Percentiles rank a stretch among this genome's conserved stretches.
Evolutionary conservation across 1,140 invertebrate genomes (phyloP).

Genomic region (Drosophila malerkotliana): DNA sequence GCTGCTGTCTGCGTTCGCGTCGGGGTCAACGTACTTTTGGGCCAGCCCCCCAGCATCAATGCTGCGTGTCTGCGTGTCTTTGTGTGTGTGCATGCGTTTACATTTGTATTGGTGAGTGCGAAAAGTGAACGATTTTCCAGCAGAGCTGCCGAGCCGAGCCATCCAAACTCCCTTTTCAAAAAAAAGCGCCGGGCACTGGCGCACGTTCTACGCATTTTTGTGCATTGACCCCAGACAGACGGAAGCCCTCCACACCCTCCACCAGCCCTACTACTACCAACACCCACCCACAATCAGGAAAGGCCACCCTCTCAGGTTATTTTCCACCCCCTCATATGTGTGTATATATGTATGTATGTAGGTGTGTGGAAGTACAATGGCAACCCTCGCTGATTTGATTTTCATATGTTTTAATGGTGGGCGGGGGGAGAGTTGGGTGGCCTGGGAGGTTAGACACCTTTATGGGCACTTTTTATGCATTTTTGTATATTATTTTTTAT

Average conservation of each 20-base stretch:
- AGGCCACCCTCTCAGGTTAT: background rate
- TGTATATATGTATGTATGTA: background rate
- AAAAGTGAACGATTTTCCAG: slow-evolving; percentile 57
- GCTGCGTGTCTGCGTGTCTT: background rate
- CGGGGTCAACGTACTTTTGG: slow-evolving; percentile 70
- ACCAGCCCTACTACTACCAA: too few relatives aligned
- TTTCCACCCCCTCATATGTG: slow-evolving; percentile 19
- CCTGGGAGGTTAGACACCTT: slow-evolving; percentile 31
- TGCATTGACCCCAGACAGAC: slow-evolving; percentile 72
- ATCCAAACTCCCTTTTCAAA: slow-evolving; percentile 16
- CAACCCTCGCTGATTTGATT: slow-evolving; percentile 74
- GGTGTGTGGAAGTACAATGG: slow-evolving; percentile 48
- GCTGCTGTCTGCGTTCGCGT: slow-evolving; percentile 30
- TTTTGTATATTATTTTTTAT: slow-evolving; percentile 47
- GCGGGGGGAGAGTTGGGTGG: background rate
- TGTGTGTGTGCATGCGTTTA: slow-evolving; percentile 2
- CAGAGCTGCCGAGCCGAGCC: slow-evolving; percentile 14
- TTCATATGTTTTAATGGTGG: slow-evolving; percentile 46
- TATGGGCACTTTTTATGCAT: slow-evolving; percentile 51
- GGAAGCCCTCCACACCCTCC: slow-evolving; percentile 16
- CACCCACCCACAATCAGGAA: too few relatives aligned
- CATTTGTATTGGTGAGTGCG: slow-evolving; percentile 35
- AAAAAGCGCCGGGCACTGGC: slow-evolving; percentile 32
- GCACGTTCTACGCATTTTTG: slow-evolving; percentile 79
- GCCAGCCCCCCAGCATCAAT: slow-evolving; percentile 57